phyloP scores from a whole-genome alignment of 2,797 vertebrate genomes.

The Momotus momota region DNA sequence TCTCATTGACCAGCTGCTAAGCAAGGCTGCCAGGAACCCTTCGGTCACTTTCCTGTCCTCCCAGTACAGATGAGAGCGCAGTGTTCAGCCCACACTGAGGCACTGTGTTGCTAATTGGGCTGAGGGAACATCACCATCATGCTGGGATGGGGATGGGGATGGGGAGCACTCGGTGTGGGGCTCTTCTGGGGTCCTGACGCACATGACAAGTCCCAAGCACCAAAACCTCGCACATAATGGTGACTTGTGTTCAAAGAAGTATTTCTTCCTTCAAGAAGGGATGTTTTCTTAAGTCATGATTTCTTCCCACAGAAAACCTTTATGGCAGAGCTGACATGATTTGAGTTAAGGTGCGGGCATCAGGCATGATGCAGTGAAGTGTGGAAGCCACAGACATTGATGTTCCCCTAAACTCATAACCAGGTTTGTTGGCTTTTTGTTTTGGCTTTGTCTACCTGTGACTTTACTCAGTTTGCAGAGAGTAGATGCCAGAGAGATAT shows the following conservation, averaged over 20 bases:
- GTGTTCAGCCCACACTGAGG: not conserved
- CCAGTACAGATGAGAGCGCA: fast-evolving
- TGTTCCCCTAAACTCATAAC: not conserved
- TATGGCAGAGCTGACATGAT: not conserved
- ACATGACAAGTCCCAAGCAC: not conserved
- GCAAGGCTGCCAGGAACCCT: not conserved
- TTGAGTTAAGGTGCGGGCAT: not conserved
- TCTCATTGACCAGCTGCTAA: not conserved
- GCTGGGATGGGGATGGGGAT: not conserved
- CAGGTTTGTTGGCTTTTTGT: not conserved
- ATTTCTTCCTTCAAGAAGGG: not conserved
- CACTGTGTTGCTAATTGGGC: fast-evolving
- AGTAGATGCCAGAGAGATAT: not conserved
- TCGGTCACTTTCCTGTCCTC: not conserved
- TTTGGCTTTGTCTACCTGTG: not conserved
- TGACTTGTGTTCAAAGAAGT: not conserved
- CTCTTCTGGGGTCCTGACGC: fast-evolving
- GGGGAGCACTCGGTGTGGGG: fast-evolving
- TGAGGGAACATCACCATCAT: fast-evolving
- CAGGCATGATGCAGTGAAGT: fast-evolving
- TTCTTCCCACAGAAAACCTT: not conserved
- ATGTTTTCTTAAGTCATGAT: not conserved
- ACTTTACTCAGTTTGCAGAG: not conserved
- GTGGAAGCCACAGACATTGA: fast-evolving
- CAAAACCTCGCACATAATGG: not conserved